Evolutionary conservation across 1,140 invertebrate species (phyloP).

Genomic region (Wasmannia auropunctata): DNA sequence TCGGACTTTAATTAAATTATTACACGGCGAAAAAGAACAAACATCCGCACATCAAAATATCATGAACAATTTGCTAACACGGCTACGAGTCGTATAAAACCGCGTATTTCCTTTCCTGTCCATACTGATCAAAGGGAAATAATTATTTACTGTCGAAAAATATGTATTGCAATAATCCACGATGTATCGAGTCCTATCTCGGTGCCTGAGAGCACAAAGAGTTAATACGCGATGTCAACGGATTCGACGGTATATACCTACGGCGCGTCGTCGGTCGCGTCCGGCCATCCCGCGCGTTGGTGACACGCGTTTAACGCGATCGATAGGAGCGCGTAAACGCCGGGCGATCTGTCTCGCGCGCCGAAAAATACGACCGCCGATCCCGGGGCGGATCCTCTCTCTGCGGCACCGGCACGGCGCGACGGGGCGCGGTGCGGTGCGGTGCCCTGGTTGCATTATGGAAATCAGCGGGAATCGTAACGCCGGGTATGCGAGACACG

Average conservation of each 20-base stretch:
- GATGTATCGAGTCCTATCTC: not conserved
- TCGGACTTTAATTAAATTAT: constrained; percentile 3
- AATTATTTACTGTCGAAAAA: constrained; percentile 8
- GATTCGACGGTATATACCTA: not conserved
- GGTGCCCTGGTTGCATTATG: constrained; percentile 66
- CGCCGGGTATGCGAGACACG: constrained; percentile 77
- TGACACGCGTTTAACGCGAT: constrained; percentile 54
- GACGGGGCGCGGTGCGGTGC: not conserved
- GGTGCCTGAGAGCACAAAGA: not conserved
- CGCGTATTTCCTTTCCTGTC: not conserved
- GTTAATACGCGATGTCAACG: constrained; percentile 33
- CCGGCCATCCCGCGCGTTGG: not conserved
- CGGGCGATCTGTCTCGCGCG: constrained; percentile 49
- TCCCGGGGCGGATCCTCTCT: constrained; percentile 55
- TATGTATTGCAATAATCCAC: not conserved
- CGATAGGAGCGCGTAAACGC: constrained; percentile 25
- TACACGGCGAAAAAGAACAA: not conserved
- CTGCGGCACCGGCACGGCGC: not conserved
- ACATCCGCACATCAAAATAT: not conserved
- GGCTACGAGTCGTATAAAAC: not conserved
- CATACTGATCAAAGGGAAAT: not conserved
- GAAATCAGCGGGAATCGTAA: constrained; percentile 71
- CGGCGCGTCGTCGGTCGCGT: not conserved
- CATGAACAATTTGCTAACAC: not conserved
- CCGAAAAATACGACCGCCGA: constrained; percentile 62